phyloP scores from a whole-genome alignment of 1,140 invertebrate species.

The Ridgeia piscesae region DNA sequence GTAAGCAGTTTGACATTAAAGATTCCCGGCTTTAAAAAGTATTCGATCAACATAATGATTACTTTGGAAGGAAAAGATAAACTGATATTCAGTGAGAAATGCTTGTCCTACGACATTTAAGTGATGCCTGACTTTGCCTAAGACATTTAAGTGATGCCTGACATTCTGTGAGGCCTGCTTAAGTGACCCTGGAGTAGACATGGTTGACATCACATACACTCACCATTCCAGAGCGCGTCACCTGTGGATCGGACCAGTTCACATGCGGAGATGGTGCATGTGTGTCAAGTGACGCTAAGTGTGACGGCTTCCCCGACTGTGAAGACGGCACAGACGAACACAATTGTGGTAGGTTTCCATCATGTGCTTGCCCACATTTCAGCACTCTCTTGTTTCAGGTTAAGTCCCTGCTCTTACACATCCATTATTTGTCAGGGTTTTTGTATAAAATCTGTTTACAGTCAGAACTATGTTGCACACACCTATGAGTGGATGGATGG shows the following conservation, averaged over 20 bases:
- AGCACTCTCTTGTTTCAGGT: background rate
- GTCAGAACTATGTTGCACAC: background rate
- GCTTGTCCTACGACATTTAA: background rate
- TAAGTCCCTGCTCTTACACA: background rate
- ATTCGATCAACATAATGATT: background rate
- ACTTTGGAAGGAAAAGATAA: background rate
- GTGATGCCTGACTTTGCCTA: background rate
- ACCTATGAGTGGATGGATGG: background rate
- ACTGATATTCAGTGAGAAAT: background rate
- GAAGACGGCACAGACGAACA: conserved; percentile 84
- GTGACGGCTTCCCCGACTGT: conserved; percentile 87
- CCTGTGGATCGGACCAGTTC: conserved; percentile 20
- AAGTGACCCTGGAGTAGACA: background rate
- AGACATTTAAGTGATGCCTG: background rate
- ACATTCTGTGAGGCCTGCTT: background rate
- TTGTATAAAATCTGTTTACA: background rate
- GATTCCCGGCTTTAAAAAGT: no score
- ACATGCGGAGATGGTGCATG: background rate
- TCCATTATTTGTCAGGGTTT: background rate
- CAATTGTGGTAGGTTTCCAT: conserved; percentile 39
- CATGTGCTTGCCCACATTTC: background rate
- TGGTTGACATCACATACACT: background rate
- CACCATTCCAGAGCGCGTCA: background rate
- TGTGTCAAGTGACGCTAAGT: conserved; percentile 44
- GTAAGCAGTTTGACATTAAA: background rate